phyloP scores from a whole-genome alignment of 2,888 invertebrate species.

The Cryptocephalus moraei region DNA sequence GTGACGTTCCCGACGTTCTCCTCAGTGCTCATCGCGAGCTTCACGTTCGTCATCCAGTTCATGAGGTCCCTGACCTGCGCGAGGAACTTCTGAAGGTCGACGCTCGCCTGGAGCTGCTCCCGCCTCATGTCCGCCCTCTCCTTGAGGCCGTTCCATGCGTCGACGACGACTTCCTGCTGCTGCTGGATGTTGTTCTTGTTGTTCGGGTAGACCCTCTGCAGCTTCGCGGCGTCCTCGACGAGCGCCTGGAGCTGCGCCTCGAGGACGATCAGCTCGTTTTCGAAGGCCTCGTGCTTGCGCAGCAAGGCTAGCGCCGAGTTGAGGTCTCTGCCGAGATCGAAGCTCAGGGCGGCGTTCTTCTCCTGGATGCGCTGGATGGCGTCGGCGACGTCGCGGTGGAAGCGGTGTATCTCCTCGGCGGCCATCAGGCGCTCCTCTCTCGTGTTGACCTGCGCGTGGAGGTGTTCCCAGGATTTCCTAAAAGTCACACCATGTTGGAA shows the following conservation, averaged over 20 bases:
- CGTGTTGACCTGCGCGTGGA: slow-evolving; percentile 76
- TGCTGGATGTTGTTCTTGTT: slow-evolving; percentile 84
- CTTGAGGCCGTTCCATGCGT: slow-evolving; percentile 81
- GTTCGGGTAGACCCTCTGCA: slow-evolving; percentile 80
- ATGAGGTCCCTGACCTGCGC: slow-evolving; percentile 76
- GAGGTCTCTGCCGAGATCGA: slow-evolving; percentile 69
- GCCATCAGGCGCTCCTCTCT: slow-evolving; percentile 82
- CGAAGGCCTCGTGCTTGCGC: slow-evolving; percentile 83
- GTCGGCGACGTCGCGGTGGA: slow-evolving; percentile 92
- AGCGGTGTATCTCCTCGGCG: slow-evolving; percentile 94
- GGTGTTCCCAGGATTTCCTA: slow-evolving; percentile 76
- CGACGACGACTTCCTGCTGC: slow-evolving; percentile 75
- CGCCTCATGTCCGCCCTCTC: slow-evolving; percentile 70
- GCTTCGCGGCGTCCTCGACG: slow-evolving; percentile 83
- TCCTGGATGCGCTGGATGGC: slow-evolving; percentile 82
- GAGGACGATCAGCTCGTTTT: slow-evolving; percentile 84
- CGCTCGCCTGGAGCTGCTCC: slow-evolving; percentile 74
- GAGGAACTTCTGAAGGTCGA: slow-evolving; percentile 81
- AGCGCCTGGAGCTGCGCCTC: slow-evolving; percentile 85
- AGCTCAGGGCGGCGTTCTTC: slow-evolving; percentile 76
- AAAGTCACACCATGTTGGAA: slow-evolving; percentile 5
- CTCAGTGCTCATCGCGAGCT: slow-evolving; percentile 67
- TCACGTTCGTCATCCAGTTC: slow-evolving; percentile 76
- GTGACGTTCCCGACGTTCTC: slow-evolving; percentile 75
- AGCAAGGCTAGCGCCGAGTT: slow-evolving; percentile 75